phyloP scores from a whole-genome alignment of 2,888 invertebrate genomes.

The Parochlus steinenii region DNA sequence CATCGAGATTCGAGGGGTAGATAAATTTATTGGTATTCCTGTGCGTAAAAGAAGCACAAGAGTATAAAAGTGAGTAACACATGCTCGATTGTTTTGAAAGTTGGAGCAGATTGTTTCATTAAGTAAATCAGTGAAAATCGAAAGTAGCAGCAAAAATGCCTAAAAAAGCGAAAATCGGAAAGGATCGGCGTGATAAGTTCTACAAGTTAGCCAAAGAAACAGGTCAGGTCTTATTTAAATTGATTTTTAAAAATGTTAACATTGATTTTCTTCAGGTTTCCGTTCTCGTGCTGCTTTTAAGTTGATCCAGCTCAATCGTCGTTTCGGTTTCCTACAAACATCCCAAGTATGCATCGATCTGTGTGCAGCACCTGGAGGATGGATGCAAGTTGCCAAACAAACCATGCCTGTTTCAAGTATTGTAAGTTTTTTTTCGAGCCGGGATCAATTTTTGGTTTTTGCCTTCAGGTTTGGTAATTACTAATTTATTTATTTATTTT shows the following conservation, averaged over 20 bases:
- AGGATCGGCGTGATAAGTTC: conserved; percentile 95
- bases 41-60: too few relatives aligned
- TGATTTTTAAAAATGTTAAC: conserved; percentile 8
- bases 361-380: conserved; percentile 98
- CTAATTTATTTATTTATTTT: too few relatives aligned
- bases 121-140: too few relatives aligned
- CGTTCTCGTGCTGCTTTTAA: conserved; percentile 99
- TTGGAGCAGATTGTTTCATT: too few relatives aligned
- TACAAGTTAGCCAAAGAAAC: conserved; percentile 98
- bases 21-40: too few relatives aligned
- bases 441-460: too few relatives aligned
- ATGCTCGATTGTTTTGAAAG: too few relatives aligned
- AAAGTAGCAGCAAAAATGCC: too few relatives aligned
- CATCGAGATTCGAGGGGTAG: too few relatives aligned
- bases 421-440: too few relatives aligned
- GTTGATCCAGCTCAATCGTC: conserved; percentile 90
- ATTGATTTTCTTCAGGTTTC: conserved; percentile 54
- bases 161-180: conserved; percentile 91
- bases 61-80: too few relatives aligned
- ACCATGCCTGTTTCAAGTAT: conserved; percentile 95
- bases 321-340: conserved; percentile 91
- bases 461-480: too few relatives aligned
- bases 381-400: conserved; percentile 97
- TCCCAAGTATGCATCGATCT: conserved; percentile 93
- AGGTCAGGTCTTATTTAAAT: conserved; percentile 37